These are phyloP conservation scores for Trachymyrmex septentrionalis DNA, from an alignment of 1,140 invertebrate genomes.

Conservation along the genomic window DNA sequence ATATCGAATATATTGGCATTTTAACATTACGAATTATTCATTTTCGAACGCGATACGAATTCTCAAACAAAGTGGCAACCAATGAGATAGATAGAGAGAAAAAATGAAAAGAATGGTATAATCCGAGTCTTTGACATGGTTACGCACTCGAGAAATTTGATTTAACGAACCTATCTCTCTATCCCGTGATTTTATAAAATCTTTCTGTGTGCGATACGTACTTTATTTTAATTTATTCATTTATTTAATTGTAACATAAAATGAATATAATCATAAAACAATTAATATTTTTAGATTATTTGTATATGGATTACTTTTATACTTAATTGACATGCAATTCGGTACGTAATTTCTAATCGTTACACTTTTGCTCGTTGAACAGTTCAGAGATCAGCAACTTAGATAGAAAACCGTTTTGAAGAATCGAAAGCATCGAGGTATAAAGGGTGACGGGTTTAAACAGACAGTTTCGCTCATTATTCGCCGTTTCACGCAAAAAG, in stretches of 20 bases:
- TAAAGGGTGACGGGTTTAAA: conserved; percentile 49
- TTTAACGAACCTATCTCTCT: conserved; percentile 29
- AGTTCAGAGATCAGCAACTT: background rate
- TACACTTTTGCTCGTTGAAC: background rate
- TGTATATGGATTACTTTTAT: background rate
- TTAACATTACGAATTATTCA: conserved; percentile 66
- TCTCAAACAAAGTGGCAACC: conserved; percentile 42
- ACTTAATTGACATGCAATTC: background rate
- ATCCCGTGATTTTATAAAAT: conserved; percentile 46
- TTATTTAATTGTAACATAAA: conserved; percentile 26
- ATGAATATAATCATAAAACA: conserved; percentile 1
- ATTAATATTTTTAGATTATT: conserved; percentile 3
- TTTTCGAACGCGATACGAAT: conserved; percentile 57
- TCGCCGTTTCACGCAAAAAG: conserved; percentile 41
- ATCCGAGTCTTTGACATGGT: conserved; percentile 50
- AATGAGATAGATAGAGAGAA: background rate
- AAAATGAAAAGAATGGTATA: conserved; percentile 22
- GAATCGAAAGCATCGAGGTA: conserved; percentile 18
- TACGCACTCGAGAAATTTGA: conserved; percentile 51
- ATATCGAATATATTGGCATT: conserved; percentile 60
- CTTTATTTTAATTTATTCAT: conserved; percentile 34
- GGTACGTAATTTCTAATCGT: conserved; percentile 26
- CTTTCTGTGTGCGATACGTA: no score
- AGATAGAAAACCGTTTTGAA: conserved; percentile 27
- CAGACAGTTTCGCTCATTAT: conserved; percentile 54